These are phyloP conservation scores for Gymnosoma rotundatum DNA, from an alignment of 2,888 invertebrate genomes.

Conservation along the genomic window DNA sequence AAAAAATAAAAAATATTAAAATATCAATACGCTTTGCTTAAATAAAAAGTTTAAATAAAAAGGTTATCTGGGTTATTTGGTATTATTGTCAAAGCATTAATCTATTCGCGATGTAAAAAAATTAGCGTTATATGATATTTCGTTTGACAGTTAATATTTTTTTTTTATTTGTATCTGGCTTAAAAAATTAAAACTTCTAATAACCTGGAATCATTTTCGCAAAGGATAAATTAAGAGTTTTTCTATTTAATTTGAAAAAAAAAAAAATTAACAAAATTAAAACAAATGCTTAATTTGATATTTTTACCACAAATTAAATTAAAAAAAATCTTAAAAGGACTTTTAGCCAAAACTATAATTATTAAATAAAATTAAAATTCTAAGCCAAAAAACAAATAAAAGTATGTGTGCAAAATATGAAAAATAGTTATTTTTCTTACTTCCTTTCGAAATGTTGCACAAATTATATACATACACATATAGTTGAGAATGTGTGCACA, in stretches of 20 bases:
- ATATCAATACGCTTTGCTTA: neutral
- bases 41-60: no score
- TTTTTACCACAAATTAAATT: neutral
- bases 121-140: no score
- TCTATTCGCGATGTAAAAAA: no score
- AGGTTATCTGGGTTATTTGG: no score
- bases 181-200: no score
- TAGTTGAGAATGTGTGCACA: neutral
- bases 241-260: no score
- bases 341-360: constrained; percentile 51
- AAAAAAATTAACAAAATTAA: no score
- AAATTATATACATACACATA: neutral
- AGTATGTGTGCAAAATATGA: constrained; percentile 2
- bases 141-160: no score
- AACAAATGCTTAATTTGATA: neutral
- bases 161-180: no score
- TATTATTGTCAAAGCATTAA: no score
- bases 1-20: neutral
- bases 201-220: no score
- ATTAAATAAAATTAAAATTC: constrained; percentile 50
- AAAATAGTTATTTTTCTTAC: constrained; percentile 29
- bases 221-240: no score
- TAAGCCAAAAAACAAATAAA: constrained; percentile 59
- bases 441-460: neutral
- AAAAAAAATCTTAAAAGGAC: constrained; percentile 14